Conservation (phyloP, 1,140 invertebrate species). For the Pseudobourletiella spinata region DNA sequence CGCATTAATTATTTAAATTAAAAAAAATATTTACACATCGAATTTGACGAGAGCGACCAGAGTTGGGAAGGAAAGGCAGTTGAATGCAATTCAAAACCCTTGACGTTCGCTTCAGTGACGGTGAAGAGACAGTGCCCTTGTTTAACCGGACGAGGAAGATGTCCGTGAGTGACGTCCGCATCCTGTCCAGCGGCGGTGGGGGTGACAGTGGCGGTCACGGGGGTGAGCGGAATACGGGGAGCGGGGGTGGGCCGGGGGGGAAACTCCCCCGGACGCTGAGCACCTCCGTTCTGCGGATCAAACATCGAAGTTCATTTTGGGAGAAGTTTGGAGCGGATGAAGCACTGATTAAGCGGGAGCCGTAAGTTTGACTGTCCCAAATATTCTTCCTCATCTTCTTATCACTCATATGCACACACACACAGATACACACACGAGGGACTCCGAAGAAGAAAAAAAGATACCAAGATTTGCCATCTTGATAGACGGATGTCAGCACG, state of each 20-base stretch:
- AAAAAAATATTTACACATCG: too few species aligned
- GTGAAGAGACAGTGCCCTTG: neutral
- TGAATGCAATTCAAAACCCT: neutral
- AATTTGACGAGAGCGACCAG: neutral
- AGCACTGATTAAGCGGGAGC: constrained; percentile 15
- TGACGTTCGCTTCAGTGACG: neutral
- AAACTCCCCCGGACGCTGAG: constrained; percentile 58
- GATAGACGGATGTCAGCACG: too few species aligned
- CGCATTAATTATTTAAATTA: too few species aligned
- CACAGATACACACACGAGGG: too few species aligned
- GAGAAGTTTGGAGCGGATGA: constrained; percentile 59
- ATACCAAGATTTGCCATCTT: too few species aligned
- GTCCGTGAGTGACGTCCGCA: constrained; percentile 7
- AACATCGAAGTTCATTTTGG: constrained; percentile 64
- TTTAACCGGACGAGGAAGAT: neutral
- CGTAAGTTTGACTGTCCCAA: too few species aligned
- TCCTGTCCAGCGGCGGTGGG: neutral
- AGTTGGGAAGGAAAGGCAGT: neutral
- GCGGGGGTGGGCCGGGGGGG: constrained; percentile 30
- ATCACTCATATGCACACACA: too few species aligned
- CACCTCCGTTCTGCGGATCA: constrained; percentile 65
- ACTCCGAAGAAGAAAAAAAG: too few species aligned
- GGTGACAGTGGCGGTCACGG: neutral
- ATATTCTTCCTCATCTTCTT: too few species aligned
- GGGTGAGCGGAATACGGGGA: constrained; percentile 24